Evolutionary conservation across 2,888 invertebrate genomes (phyloP), one percentile per base, ranked within the genome.

Genomic region (Lasioglossum leucozonium): DNA sequence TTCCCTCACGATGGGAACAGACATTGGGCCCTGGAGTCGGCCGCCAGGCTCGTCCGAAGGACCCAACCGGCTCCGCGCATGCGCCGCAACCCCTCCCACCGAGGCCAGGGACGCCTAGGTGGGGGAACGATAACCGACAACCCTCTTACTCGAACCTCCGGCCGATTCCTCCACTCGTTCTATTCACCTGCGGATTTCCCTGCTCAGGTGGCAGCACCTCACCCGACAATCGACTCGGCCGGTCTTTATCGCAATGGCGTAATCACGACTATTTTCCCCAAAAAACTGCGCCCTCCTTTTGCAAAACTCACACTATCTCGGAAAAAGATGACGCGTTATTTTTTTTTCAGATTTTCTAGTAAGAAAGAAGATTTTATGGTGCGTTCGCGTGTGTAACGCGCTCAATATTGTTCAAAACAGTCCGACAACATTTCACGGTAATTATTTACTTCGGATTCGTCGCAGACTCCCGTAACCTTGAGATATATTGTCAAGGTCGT

Each of bases 1-100:
- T 93, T 92, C 92, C 92, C 92, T 91, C 91, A 86, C 92, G 92
- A 90, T 92, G 90, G 91, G 91, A 91, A 90, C 91, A 90, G 91
- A 93, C 92, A 93, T 93, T 92, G 92, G 92, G 92, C 89, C 92
- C 92, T 83, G 87, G 86, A 86, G 88, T 87, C 84, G 89, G 87
- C 88, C 87, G 87, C 85, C 84, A 85, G 84, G 81, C 78, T 84
- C 86, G 87, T 82, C 82, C 88, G 75, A 87, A 90, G 90, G 92
- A 89, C 91, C 89, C 89, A 88, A 72, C 44, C 69, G 47, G 76
- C 72, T 73, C 58, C 47, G 90, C 92, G 91, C 91, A 77, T 91
- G 92, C 91, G 92, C 79, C 55, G n/a, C 67, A n/a, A 10, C 37
- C 22, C 22, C 69, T 86, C 85, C 81, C 78, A 81, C 81, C 51